These are phyloP conservation scores for Erannis defoliaria DNA, from an alignment of 2,888 invertebrate species.

Conservation along the genomic window DNA sequence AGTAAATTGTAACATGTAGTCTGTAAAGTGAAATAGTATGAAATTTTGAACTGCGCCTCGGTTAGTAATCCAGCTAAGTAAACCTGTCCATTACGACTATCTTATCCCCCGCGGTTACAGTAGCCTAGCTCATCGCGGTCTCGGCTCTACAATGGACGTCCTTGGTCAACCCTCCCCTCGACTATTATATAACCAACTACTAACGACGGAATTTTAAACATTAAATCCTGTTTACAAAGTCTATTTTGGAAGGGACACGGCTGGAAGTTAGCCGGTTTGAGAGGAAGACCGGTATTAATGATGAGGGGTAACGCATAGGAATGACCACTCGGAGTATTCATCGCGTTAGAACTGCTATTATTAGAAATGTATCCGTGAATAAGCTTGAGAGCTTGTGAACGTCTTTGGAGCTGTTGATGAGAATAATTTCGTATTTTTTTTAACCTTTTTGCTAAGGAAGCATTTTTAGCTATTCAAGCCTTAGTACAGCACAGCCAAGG, in stretches of 20 bases:
- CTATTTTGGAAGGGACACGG: constrained; percentile 32
- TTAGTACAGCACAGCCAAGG: too few relatives aligned
- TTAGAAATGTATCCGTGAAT: constrained; percentile 38
- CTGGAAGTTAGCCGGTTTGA: constrained; percentile 31
- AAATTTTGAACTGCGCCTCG: constrained; percentile 4
- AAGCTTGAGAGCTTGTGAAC: not conserved
- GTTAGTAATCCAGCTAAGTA: constrained; percentile 19
- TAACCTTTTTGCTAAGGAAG: too few relatives aligned
- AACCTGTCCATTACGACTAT: constrained; percentile 32
- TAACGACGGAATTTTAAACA: constrained; percentile 47
- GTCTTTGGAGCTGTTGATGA: too few relatives aligned
- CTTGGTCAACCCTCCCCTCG: constrained; percentile 77
- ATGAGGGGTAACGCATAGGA: constrained; percentile 59
- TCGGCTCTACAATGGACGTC: constrained; percentile 74
- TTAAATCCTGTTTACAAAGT: constrained; percentile 44
- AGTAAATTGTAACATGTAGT: not conserved
- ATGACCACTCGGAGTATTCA: constrained; percentile 54
- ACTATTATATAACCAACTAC: constrained; percentile 36
- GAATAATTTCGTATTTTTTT: too few relatives aligned
- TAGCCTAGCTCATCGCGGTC: constrained; percentile 47
- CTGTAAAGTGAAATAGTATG: constrained; percentile 1
- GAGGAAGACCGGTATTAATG: constrained; percentile 51
- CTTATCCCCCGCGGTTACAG: constrained; percentile 27
- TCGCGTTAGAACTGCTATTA: constrained; percentile 45
- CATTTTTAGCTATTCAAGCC: too few relatives aligned